phyloP scores from a whole-genome alignment of 2,113 vertebrate genomes.

The Esox niger region DNA sequence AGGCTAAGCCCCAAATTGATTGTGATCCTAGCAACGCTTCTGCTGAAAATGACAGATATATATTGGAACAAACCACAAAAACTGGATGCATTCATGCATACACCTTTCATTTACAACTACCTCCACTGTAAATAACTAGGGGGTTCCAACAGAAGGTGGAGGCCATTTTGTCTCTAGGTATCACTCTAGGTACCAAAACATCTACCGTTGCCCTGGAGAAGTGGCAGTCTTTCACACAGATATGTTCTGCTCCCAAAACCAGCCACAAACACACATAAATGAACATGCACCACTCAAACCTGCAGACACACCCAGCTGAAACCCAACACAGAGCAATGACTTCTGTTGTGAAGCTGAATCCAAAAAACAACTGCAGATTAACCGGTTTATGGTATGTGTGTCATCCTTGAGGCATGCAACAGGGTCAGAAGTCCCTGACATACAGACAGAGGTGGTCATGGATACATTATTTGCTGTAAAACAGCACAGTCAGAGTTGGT shows the following conservation, averaged over 20 bases:
- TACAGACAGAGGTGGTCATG: neutral
- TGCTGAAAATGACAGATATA: no score
- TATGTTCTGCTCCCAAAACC: slow-evolving; percentile 21
- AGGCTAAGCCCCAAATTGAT: no score
- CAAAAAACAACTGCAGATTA: slow-evolving; percentile 51
- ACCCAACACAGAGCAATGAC: slow-evolving; percentile 38
- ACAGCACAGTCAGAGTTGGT: slow-evolving; percentile 5
- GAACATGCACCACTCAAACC: no score
- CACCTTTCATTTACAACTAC: neutral
- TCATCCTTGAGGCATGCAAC: slow-evolving; percentile 37
- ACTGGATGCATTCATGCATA: neutral
- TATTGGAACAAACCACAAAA: no score
- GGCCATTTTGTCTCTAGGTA: slow-evolving; percentile 13
- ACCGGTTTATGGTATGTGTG: slow-evolving; percentile 56
- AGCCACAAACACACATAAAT: slow-evolving; percentile 5
- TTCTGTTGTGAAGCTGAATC: slow-evolving; percentile 35
- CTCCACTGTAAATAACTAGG: slow-evolving; percentile 10
- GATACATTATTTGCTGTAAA: slow-evolving; percentile 31
- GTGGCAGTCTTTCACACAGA: neutral
- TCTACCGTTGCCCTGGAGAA: neutral
- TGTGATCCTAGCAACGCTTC: no score
- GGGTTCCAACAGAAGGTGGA: neutral
- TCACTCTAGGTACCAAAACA: neutral
- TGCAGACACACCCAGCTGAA: slow-evolving; percentile 57
- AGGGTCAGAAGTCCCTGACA: slow-evolving; percentile 26